A percentile compares a stretch with the other conserved stretches of the same genome.
Conservation (phyloP, 2,113 vertebrate species). For the Sapajus apella region DNA sequence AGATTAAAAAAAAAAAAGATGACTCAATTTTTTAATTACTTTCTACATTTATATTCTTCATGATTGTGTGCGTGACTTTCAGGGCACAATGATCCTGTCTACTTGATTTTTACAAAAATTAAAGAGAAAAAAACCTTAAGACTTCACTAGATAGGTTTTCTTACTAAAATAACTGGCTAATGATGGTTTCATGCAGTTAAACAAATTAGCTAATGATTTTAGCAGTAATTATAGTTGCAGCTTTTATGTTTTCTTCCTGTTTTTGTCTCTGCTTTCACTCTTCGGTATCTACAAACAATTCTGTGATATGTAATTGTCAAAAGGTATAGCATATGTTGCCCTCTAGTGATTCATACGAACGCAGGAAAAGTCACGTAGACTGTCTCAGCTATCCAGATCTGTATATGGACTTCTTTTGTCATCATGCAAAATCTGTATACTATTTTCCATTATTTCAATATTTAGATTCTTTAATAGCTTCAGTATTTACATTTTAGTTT, state of each 20-base stretch:
- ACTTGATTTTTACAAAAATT: neutral
- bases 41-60: neutral
- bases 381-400: neutral
- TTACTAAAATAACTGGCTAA: neutral
- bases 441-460: neutral
- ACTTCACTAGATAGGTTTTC: neutral
- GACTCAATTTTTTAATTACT: neutral
- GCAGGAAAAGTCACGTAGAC: neutral
- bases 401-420: neutral
- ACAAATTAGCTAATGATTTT: neutral
- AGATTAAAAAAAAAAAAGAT: neutral
- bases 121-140: neutral
- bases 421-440: neutral
- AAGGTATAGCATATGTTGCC: slow-evolving; percentile 72
- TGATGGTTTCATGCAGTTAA: neutral
- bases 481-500: neutral
- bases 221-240: neutral
- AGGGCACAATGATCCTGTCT: neutral
- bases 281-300: neutral
- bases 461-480: neutral
- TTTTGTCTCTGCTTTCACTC: neutral
- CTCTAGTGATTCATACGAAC: slow-evolving; percentile 70
- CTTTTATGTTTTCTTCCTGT: neutral
- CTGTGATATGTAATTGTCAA: neutral
- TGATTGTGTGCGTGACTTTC: neutral